These are phyloP conservation scores for Macroglossus sobrinus DNA, from an alignment of 2,113 vertebrate species.

Conservation along the genomic window DNA sequence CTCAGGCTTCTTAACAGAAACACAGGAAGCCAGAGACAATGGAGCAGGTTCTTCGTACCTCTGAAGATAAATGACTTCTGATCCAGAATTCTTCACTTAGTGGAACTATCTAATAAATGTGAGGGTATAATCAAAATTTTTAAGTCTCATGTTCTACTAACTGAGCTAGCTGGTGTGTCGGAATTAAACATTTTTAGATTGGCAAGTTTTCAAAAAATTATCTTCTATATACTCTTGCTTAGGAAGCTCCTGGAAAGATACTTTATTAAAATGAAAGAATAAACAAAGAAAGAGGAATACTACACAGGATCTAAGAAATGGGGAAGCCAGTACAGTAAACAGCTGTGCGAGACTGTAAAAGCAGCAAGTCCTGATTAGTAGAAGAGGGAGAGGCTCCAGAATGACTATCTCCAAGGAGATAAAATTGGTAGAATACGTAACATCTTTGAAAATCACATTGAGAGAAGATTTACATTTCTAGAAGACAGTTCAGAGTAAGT, in stretches of 20 bases:
- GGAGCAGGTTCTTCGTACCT: background rate
- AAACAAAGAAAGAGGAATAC: background rate
- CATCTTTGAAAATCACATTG: background rate
- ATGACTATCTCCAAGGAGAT: background rate
- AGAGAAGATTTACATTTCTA: background rate
- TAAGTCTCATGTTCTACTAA: too few species aligned
- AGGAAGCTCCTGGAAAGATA: background rate
- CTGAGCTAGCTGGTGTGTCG: too few species aligned
- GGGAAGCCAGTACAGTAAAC: background rate
- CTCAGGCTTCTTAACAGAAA: background rate
- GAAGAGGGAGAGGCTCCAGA: background rate
- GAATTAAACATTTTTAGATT: background rate
- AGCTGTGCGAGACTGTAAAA: background rate
- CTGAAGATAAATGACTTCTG: background rate
- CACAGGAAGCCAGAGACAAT: background rate
- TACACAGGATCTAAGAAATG: background rate
- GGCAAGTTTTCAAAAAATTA: background rate
- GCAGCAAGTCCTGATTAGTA: background rate
- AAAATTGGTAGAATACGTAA: background rate
- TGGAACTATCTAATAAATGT: background rate
- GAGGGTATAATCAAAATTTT: background rate
- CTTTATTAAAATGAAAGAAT: background rate
- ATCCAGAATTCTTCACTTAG: background rate
- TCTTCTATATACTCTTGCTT: background rate
- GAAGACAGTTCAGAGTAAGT: background rate